Evolutionary conservation across 2,888 invertebrate genomes (phyloP), one percentile per base, ranked within the genome.

Genomic region (Macrosiphum euphorbiae): DNA sequence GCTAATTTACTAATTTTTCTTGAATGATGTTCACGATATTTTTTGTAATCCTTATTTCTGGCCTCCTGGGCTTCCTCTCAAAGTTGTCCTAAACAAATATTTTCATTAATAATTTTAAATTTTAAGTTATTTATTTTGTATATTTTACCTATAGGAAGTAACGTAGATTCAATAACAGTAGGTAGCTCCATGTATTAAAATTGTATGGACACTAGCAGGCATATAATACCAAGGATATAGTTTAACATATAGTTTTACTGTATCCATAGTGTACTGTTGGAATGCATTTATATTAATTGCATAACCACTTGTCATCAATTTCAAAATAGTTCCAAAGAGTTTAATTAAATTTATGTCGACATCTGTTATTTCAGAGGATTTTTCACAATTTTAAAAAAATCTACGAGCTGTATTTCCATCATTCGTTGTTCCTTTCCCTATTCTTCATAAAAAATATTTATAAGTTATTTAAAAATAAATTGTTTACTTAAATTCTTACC

Each of bases 1-100:
- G 41, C 35, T 44, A 89, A 41, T 89, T 58, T 89, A 89, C 88
- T 89, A 55, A 89, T 61, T 89, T 89, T 89, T 44, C 88, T 7
- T n/a, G 58, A 89, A 89, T 89, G 55, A 58, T 58, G 55, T 55
- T 58, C 58, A 35, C 88, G 35, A 61, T 58, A 61, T 1, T 89
- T 89, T 89, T 44, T 89, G 28, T 89, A 89, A 0, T 89, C 44
- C 88, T 89, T 44, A 55, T 55, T 55, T 55, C 55, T 55, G 55
- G 55, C 55, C 55, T 55, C 55, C 24, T 55, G 55, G 24, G 55
- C 55, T 55, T 55, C 5, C 24, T 55, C 55, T 20, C 16, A 55
- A 55, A 55, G 55, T 55, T 55, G 55, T 24, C 55, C 55, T 55
- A 55, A 50, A n/a, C 87, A 87, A 87, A 87, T 87, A 87, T 87